Percentiles rank a stretch among this genome's conserved stretches.
Evolutionary conservation across 2,888 invertebrate genomes (phyloP).

Genomic region (Melitaea athalia): DNA sequence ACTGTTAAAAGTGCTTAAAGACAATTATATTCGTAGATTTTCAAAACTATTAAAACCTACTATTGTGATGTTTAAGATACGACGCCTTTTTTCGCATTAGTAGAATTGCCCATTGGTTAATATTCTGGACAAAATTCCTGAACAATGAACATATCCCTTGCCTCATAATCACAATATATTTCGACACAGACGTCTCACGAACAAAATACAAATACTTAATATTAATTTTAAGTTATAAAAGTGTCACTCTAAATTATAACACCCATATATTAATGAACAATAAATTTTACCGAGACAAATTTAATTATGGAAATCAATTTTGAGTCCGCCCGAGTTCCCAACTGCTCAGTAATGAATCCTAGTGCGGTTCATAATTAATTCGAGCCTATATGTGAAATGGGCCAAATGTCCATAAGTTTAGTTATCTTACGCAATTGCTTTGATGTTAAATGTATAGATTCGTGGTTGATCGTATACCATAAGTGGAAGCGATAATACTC

Average conservation of each 20-base stretch:
- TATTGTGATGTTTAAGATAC: not conserved
- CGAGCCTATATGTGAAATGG: constrained; percentile 37
- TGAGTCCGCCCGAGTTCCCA: constrained; percentile 19
- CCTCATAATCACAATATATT: not conserved
- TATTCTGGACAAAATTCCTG: not conserved
- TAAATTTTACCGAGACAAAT: constrained; percentile 33
- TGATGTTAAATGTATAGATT: constrained; percentile 35
- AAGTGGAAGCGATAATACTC: not conserved
- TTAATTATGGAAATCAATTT: constrained; percentile 38
- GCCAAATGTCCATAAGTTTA: constrained; percentile 36
- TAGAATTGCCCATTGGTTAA: not conserved
- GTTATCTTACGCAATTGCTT: constrained; percentile 40
- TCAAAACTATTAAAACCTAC: not conserved
- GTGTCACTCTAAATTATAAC: constrained; percentile 10
- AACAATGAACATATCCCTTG: not conserved
- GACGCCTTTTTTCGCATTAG: too few relatives aligned
- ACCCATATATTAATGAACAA: constrained; percentile 25
- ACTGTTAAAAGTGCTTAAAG: too few relatives aligned
- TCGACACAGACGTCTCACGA: not conserved
- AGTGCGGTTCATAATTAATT: constrained; percentile 37
- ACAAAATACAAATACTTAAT: not conserved
- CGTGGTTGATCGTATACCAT: constrained; percentile 25
- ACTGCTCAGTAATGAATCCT: constrained; percentile 20
- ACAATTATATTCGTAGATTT: too few relatives aligned
- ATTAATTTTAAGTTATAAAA: not conserved